Conservation (phyloP, 2,797 vertebrate genomes). For the Protosalanx chinensis region DNA sequence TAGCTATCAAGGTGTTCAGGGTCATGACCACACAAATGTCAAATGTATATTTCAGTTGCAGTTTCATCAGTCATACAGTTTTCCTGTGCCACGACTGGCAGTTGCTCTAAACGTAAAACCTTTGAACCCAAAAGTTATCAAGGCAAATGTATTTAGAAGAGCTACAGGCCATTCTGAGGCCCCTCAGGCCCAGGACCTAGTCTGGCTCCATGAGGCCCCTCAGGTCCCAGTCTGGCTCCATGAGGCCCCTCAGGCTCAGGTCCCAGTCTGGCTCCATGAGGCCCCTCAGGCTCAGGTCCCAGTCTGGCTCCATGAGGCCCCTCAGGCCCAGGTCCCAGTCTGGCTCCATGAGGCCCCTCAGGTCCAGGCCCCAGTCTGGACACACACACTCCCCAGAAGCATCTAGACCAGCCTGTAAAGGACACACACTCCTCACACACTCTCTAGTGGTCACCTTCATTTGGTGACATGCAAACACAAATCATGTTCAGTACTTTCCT, state of each 20-base stretch:
- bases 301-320: no score
- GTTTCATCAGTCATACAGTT: neutral
- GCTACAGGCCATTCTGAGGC: neutral
- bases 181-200: slow-evolving; percentile 12
- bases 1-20: neutral
- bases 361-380: slow-evolving; percentile 11
- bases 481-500: slow-evolving; percentile 1
- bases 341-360: neutral
- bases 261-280: neutral
- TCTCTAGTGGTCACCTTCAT: slow-evolving; percentile 52
- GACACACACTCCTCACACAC: slow-evolving; percentile 31
- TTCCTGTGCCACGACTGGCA: neutral
- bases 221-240: slow-evolving; percentile 8
- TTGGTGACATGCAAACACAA: neutral
- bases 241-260: slow-evolving; percentile 10
- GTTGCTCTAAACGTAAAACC: neutral
- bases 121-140: neutral
- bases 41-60: slow-evolving; percentile 18
- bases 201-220: neutral
- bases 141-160: neutral
- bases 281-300: no score
- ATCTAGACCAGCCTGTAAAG: slow-evolving; percentile 48
- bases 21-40: slow-evolving; percentile 22
- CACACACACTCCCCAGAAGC: slow-evolving; percentile 24
- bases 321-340: no score